Evolutionary conservation across 1,140 invertebrate species (phyloP).

Genomic region (Ceratosolen fusciceps): DNA sequence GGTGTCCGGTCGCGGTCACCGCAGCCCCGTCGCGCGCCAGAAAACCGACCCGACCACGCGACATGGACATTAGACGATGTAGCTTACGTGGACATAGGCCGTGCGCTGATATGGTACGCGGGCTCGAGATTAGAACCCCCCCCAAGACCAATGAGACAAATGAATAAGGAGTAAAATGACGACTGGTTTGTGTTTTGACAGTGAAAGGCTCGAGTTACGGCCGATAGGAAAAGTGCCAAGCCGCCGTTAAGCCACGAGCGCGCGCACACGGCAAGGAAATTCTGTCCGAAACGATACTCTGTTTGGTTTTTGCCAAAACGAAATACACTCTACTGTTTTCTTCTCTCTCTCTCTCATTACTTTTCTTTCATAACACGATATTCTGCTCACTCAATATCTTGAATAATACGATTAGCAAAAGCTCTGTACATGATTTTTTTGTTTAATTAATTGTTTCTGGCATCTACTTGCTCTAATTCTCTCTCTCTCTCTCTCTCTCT

Average conservation of each 20-base stretch:
- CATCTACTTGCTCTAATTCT: slow-evolving; percentile 4
- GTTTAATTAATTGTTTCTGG: too few relatives aligned
- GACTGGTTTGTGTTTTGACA: slow-evolving; percentile 57
- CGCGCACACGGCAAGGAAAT: slow-evolving; percentile 55
- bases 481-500: too few relatives aligned
- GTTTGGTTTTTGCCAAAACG: slow-evolving; percentile 47
- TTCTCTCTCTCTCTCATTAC: not conserved
- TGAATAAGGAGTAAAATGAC: slow-evolving; percentile 43
- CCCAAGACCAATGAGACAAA: too few relatives aligned
- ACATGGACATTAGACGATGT: too few relatives aligned
- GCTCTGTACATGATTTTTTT: slow-evolving; percentile 10
- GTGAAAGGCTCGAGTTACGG: slow-evolving; percentile 52
- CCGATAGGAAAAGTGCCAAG: slow-evolving; percentile 52
- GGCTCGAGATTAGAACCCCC: too few relatives aligned
- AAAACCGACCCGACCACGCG: too few relatives aligned
- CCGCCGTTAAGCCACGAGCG: slow-evolving; percentile 39
- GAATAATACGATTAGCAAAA: not conserved
- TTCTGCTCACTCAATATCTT: not conserved
- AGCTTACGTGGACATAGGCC: too few relatives aligned
- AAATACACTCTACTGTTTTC: slow-evolving; percentile 24
- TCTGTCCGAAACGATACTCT: slow-evolving; percentile 54
- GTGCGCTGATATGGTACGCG: too few relatives aligned
- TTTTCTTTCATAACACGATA: too few relatives aligned
- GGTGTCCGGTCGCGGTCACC: too few relatives aligned
- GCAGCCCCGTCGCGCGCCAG: too few relatives aligned